Evolutionary conservation across 2,113 vertebrate species (phyloP).

Genomic region (Megaceryle torquata): DNA sequence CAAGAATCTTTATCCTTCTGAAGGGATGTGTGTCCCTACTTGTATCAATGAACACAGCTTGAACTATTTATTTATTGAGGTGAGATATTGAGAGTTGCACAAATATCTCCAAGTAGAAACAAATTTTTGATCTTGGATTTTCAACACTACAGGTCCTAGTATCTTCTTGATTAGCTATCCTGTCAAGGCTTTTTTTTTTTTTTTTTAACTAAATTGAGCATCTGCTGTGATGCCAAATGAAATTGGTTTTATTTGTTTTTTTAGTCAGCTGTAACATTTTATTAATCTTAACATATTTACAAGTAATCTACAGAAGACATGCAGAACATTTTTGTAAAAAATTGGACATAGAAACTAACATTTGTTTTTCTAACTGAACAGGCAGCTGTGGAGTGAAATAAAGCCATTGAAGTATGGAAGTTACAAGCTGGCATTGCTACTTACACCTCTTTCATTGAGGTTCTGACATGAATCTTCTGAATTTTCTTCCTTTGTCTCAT

Average conservation of each 20-base stretch:
- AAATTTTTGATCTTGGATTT: background rate
- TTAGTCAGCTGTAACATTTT: background rate
- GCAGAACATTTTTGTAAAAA: background rate
- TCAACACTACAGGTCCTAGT: background rate
- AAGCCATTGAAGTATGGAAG: background rate
- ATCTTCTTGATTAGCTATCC: background rate
- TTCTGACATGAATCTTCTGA: background rate
- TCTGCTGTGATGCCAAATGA: background rate
- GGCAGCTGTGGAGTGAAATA: background rate
- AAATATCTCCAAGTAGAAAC: background rate
- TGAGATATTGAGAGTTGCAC: background rate
- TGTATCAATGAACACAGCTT: background rate
- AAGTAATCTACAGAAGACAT: background rate
- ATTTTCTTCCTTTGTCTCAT: background rate
- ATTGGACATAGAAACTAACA: background rate
- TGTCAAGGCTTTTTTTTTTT: background rate
- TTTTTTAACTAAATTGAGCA: background rate
- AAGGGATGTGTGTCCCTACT: background rate
- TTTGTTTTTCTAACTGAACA: background rate
- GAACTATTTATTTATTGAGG: background rate
- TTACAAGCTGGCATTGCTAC: background rate
- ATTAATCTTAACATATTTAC: background rate
- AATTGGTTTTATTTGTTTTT: background rate
- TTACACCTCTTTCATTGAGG: background rate
- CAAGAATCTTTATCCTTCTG: background rate